Percentiles rank a stretch among this genome's conserved stretches.
These are phyloP conservation scores for Ormyrus labotus DNA, from an alignment of 2,888 invertebrate genomes.

Conservation along the genomic window DNA sequence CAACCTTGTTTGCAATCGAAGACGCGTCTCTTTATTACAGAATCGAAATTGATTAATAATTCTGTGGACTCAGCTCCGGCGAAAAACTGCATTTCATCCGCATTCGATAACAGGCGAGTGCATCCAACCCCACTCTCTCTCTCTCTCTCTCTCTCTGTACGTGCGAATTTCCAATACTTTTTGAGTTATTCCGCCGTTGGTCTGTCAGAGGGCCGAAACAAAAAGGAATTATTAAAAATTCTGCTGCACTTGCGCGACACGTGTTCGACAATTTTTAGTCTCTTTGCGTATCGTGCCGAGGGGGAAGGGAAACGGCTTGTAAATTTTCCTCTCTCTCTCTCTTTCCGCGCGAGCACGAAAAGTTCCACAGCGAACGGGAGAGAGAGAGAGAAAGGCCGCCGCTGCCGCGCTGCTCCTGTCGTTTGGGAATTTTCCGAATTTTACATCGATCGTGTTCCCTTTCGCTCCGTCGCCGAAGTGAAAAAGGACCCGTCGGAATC, in stretches of 20 bases:
- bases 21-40: no score
- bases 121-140: no score
- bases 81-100: no score
- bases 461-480: neutral
- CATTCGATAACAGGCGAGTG: no score
- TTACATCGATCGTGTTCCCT: constrained; percentile 31
- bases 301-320: neutral
- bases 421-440: constrained; percentile 42
- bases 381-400: no score
- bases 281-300: neutral
- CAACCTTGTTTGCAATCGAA: no score
- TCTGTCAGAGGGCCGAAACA: neutral
- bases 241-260: neutral
- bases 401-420: neutral
- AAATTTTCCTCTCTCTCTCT: neutral
- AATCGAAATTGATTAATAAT: no score
- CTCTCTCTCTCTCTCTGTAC: neutral
- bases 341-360: neutral
- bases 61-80: no score
- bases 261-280: neutral
- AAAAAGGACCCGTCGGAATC: neutral
- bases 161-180: neutral
- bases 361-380: neutral
- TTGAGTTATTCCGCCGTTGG: neutral
- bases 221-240: neutral